phyloP scores from a whole-genome alignment of 2,797 vertebrate species.

The Selene dorsalis region DNA sequence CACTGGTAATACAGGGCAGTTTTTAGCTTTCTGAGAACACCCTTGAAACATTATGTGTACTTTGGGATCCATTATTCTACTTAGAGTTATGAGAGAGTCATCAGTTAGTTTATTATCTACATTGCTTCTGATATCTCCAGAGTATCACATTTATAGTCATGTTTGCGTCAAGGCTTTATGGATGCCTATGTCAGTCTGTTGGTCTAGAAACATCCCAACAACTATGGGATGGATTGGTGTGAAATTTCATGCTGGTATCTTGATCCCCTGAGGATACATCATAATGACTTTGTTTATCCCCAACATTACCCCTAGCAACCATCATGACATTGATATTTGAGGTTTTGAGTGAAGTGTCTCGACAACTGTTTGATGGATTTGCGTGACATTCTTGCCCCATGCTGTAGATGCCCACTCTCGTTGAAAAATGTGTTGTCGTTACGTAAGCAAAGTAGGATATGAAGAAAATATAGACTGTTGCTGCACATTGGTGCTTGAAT shows the following conservation, averaged over 20 bases:
- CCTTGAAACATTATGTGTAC: conserved; percentile 8
- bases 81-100: conserved; percentile 8
- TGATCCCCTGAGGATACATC: background rate
- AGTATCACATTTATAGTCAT: background rate
- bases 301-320: background rate
- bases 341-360: background rate
- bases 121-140: background rate
- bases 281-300: background rate
- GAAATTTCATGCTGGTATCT: background rate
- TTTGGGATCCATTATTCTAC: conserved; percentile 18
- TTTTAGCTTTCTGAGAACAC: conserved; percentile 23
- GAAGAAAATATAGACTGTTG: background rate
- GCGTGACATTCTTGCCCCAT: background rate
- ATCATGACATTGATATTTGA: background rate
- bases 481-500: background rate
- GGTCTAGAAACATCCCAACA: background rate
- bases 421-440: conserved; percentile 16
- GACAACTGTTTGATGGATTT: background rate
- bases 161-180: background rate
- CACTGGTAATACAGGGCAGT: background rate
- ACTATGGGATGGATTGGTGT: background rate
- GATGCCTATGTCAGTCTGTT: background rate
- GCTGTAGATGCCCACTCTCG: background rate
- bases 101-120: conserved; percentile 1
- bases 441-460: background rate